These are phyloP conservation scores for Eurytoma adleriae DNA, from an alignment of 2,888 invertebrate species.

Conservation along the genomic window DNA sequence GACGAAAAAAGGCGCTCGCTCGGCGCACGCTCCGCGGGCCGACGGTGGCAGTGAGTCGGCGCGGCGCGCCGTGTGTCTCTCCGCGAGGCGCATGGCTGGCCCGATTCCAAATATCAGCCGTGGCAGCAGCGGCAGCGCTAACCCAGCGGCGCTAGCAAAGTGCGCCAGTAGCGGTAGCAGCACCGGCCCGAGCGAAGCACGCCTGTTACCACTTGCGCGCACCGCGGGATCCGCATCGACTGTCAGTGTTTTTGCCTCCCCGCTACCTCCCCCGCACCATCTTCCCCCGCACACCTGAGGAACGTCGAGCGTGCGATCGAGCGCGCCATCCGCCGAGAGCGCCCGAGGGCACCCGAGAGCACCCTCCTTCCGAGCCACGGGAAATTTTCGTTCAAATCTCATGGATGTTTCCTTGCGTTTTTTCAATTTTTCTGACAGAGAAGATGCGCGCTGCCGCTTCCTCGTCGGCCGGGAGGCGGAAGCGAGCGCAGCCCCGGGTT, in stretches of 20 bases:
- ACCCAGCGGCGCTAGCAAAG: slow-evolving; percentile 66
- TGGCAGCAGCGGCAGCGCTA: slow-evolving; percentile 56
- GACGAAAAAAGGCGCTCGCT: slow-evolving; percentile 23
- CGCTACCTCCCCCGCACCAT: background rate
- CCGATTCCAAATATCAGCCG: slow-evolving; percentile 70
- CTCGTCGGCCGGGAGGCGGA: no score
- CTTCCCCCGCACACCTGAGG: background rate
- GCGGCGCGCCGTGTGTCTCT: slow-evolving; percentile 24
- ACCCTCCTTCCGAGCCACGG: background rate
- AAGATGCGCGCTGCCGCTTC: no score
- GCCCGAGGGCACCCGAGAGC: background rate
- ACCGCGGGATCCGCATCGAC: slow-evolving; percentile 5
- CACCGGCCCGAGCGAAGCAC: slow-evolving; percentile 63
- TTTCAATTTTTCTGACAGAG: background rate
- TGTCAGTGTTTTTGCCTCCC: slow-evolving; percentile 29
- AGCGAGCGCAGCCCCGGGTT: no score
- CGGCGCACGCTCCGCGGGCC: background rate
- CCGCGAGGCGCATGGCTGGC: slow-evolving; percentile 73
- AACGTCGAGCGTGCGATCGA: background rate
- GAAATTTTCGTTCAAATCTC: background rate
- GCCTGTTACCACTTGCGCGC: slow-evolving; percentile 59
- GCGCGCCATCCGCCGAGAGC: no score
- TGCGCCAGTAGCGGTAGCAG: slow-evolving; percentile 68
- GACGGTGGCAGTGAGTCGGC: slow-evolving; percentile 47
- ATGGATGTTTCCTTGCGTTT: background rate